Conservation (phyloP, 2,113 vertebrate species). For the Platycercus adscitus region DNA sequence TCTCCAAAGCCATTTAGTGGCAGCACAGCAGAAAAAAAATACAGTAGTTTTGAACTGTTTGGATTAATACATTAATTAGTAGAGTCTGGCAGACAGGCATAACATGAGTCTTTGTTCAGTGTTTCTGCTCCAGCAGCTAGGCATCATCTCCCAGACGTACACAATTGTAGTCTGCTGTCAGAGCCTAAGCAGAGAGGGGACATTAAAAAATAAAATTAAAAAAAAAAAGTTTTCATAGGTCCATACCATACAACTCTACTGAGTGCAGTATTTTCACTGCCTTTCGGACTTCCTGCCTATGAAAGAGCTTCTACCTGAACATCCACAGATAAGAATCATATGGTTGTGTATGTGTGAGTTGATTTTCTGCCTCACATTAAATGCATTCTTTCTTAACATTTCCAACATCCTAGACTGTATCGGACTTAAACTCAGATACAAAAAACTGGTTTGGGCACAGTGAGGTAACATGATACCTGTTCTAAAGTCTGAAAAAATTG, state of each 20-base stretch:
- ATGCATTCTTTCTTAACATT: neutral
- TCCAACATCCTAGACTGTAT: neutral
- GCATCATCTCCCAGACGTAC: neutral
- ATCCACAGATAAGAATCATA: neutral
- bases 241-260: neutral
- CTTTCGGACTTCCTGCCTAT: neutral
- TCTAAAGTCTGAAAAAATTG: constrained; percentile 9
- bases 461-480: neutral
- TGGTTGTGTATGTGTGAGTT: neutral
- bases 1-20: neutral
- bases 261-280: neutral
- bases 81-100: neutral
- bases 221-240: neutral
- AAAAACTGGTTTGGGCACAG: neutral
- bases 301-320: neutral
- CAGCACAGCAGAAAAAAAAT: neutral
- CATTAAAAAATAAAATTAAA: neutral
- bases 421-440: neutral
- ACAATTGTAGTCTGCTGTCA: neutral
- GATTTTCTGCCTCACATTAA: neutral
- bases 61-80: neutral
- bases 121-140: neutral
- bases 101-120: neutral
- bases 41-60: neutral
- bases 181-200: neutral